Conservation (phyloP, 2,797 vertebrate genomes). For the Lagocephalus sceleratus region DNA sequence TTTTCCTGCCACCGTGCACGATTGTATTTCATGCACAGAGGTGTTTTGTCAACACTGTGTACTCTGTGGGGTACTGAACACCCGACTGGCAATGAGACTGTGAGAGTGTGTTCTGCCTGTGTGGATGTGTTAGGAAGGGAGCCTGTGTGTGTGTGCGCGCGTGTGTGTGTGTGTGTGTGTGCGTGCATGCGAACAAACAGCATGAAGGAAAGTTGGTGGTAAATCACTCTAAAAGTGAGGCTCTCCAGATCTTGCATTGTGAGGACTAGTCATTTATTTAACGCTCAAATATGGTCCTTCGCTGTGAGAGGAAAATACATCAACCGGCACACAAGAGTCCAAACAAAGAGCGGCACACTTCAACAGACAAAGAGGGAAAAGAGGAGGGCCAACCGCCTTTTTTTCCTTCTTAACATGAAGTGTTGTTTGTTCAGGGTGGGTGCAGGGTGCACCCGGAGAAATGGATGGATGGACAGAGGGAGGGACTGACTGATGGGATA, state of each 20-base stretch:
- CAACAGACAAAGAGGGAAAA: slow-evolving; percentile 74
- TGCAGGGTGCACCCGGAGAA: slow-evolving; percentile 62
- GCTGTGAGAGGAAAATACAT: slow-evolving; percentile 62
- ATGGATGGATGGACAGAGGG: slow-evolving; percentile 47
- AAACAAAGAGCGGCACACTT: slow-evolving; percentile 76
- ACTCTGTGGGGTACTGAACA: slow-evolving; percentile 41
- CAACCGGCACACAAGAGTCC: slow-evolving; percentile 55
- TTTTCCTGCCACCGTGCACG: slow-evolving; percentile 34
- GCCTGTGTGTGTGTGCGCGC: slow-evolving; percentile 14
- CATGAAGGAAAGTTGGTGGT: slow-evolving; percentile 38
- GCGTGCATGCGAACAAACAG: slow-evolving; percentile 42
- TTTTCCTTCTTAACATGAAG: slow-evolving; percentile 56
- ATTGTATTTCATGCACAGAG: slow-evolving; percentile 51
- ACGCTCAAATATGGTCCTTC: slow-evolving; percentile 70
- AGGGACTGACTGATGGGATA: slow-evolving; percentile 29
- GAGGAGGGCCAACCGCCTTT: slow-evolving; percentile 53
- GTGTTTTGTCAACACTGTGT: slow-evolving; percentile 54
- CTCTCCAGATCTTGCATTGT: slow-evolving; percentile 58
- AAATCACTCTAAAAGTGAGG: slow-evolving; percentile 62
- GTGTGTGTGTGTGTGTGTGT: slow-evolving; percentile 9
- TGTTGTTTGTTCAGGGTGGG: slow-evolving; percentile 75
- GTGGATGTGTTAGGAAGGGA: slow-evolving; percentile 17
- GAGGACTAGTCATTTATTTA: slow-evolving; percentile 71
- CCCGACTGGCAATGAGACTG: slow-evolving; percentile 29
- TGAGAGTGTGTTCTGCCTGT: slow-evolving; percentile 31